Conservation (phyloP, 2,113 vertebrate genomes). For the Australoheros scitulus region DNA sequence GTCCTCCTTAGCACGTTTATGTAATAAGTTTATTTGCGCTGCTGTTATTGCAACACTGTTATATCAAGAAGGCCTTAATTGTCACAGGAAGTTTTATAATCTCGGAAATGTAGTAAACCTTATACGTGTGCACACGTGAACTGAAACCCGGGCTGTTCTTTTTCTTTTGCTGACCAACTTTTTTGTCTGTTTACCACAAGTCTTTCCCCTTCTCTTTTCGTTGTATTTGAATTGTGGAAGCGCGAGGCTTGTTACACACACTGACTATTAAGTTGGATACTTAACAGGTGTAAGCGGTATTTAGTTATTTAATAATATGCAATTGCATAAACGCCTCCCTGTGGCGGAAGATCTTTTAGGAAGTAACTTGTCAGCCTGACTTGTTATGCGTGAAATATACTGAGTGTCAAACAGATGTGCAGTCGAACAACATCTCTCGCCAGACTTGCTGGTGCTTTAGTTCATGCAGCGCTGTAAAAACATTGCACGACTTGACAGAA, state of each 20-base stretch:
- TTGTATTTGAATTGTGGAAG: neutral
- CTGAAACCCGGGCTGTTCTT: neutral
- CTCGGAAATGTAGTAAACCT: slow-evolving; percentile 1
- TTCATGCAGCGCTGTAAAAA: neutral
- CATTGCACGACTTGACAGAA: too few species aligned
- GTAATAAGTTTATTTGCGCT: neutral
- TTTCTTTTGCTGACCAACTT: neutral
- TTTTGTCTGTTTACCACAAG: neutral
- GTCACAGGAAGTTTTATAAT: slow-evolving; percentile 29
- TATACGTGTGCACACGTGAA: slow-evolving; percentile 44
- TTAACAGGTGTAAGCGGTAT: neutral
- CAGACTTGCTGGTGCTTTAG: too few species aligned
- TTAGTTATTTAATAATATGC: neutral
- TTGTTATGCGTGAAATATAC: neutral
- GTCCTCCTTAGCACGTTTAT: neutral
- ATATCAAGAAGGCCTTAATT: neutral
- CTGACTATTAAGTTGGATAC: neutral
- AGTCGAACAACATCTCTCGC: too few species aligned
- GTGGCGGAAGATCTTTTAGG: neutral
- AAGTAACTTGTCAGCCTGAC: neutral
- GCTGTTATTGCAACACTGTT: neutral
- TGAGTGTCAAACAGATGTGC: too few species aligned
- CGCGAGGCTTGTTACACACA: too few species aligned
- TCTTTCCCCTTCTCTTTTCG: neutral
- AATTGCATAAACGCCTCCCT: accelerated